A percentile compares a stretch with the other conserved stretches of the same genome.
Evolutionary conservation across 2,797 vertebrate species (phyloP).

Genomic region (Argya squamiceps): DNA sequence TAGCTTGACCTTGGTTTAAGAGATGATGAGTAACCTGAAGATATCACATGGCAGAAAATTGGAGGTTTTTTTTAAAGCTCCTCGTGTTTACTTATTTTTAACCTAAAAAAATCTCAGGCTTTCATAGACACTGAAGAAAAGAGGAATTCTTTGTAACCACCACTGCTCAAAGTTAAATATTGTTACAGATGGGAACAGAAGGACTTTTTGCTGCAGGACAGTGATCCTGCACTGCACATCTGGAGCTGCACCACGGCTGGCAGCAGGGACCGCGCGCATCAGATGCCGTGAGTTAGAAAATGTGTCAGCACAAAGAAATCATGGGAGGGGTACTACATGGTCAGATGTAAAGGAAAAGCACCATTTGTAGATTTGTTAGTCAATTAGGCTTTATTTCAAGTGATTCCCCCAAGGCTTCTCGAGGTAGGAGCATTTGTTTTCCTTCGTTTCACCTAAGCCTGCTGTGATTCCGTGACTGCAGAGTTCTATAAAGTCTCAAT

Average conservation of each 20-base stretch:
- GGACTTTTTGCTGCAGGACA: constrained; percentile 36
- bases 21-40: not conserved
- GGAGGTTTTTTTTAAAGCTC: fast-evolving
- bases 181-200: constrained; percentile 48
- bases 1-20: not conserved
- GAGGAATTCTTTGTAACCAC: not conserved
- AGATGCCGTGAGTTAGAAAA: constrained; percentile 18
- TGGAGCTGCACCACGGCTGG: constrained; percentile 7
- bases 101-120: not conserved
- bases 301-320: constrained; percentile 28
- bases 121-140: not conserved
- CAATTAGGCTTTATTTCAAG: constrained; percentile 61
- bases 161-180: constrained; percentile 5
- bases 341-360: constrained; percentile 40
- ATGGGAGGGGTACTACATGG: not conserved
- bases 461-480: not conserved
- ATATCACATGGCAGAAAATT: fast-evolving
- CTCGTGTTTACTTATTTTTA: not conserved
- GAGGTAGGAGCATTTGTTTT: constrained; percentile 44
- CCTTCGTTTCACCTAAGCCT: constrained; percentile 23
- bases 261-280: not conserved
- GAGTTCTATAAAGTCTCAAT: not conserved
- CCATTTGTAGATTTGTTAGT: constrained; percentile 67
- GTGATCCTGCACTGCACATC: constrained; percentile 23
- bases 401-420: constrained; percentile 8